phyloP scores from a whole-genome alignment of 2,797 vertebrate species.

The Epinephelus awoara region DNA sequence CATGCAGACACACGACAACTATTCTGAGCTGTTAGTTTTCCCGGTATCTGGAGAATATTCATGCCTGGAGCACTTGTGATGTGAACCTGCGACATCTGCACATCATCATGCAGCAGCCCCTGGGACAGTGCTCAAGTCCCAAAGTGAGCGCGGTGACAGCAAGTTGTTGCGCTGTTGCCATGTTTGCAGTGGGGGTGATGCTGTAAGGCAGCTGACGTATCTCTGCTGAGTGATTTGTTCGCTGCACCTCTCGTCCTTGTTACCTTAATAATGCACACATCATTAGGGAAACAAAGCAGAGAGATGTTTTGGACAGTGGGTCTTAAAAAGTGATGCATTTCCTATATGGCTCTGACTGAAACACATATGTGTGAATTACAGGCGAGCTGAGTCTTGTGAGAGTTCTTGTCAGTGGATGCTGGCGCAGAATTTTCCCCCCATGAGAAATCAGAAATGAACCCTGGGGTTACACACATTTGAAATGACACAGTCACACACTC shows the following conservation, averaged over 20 bases:
- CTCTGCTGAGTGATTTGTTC: slow-evolving; percentile 4
- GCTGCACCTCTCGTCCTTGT: not conserved
- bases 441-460: slow-evolving; percentile 9
- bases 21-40: slow-evolving; percentile 1
- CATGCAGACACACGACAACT: slow-evolving; percentile 20
- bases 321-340: not conserved
- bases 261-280: not conserved
- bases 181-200: not conserved
- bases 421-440: slow-evolving; percentile 15
- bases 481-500: slow-evolving; percentile 1
- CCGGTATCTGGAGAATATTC: slow-evolving; percentile 30
- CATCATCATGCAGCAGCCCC: slow-evolving; percentile 29
- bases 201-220: slow-evolving; percentile 7
- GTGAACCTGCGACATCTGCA: slow-evolving; percentile 50
- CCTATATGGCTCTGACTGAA: not conserved
- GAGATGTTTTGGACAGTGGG: not conserved
- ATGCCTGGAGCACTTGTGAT: slow-evolving; percentile 20
- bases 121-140: slow-evolving; percentile 27
- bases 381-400: slow-evolving; percentile 32
- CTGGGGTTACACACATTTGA: not conserved
- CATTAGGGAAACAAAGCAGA: slow-evolving; percentile 11
- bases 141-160: slow-evolving; percentile 9
- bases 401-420: not conserved
- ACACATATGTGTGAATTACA: slow-evolving; percentile 20
- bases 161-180: slow-evolving; percentile 26